phyloP scores from a whole-genome alignment of 2,888 invertebrate genomes.

The Cephus nigrinus region DNA sequence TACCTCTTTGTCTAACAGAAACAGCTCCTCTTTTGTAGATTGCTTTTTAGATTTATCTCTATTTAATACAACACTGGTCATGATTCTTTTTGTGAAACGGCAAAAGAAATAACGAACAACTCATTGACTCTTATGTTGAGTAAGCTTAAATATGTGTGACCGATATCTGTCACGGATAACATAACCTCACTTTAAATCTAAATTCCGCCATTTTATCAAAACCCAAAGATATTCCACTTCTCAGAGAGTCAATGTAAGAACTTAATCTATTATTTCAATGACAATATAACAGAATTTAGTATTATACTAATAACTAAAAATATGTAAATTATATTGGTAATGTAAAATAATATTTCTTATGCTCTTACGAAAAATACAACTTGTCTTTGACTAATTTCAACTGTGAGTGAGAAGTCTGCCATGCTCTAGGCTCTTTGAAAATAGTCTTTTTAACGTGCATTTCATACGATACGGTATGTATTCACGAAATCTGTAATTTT shows the following conservation, averaged over 20 bases:
- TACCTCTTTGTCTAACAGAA: constrained; percentile 67
- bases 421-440: background rate
- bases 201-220: background rate
- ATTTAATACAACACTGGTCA: constrained; percentile 16
- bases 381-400: background rate
- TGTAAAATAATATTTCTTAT: background rate
- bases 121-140: background rate
- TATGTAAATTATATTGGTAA: background rate
- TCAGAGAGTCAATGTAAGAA: background rate
- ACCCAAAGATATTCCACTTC: background rate
- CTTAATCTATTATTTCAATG: background rate
- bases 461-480: constrained; percentile 37
- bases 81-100: background rate
- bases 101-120: background rate
- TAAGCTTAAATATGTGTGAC: background rate
- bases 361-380: background rate
- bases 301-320: background rate
- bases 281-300: background rate
- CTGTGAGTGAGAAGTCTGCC: background rate
- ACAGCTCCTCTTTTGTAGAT: constrained; percentile 65
- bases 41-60: constrained; percentile 48
- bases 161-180: background rate
- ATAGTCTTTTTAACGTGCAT: background rate
- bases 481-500: constrained; percentile 36
- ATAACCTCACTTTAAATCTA: background rate